A percentile compares a stretch with the other conserved stretches of the same genome.
Conservation (phyloP, 2,888 invertebrate species). For the Hypomecis atomaria region DNA sequence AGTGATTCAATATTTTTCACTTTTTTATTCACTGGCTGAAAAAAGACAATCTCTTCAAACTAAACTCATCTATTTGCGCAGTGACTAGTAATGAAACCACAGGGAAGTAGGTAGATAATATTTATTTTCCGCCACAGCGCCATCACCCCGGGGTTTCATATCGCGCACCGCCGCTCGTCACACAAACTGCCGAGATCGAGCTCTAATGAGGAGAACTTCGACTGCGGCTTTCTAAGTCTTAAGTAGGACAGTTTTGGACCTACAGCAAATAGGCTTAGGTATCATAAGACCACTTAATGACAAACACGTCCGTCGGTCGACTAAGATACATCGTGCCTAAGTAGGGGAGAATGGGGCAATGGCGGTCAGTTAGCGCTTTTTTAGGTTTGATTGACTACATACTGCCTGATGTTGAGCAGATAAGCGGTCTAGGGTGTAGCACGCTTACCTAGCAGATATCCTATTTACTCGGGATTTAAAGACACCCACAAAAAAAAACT, state of each 20-base stretch:
- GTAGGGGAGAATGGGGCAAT: too few species aligned
- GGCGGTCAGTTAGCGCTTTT: too few species aligned
- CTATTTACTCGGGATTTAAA: too few species aligned
- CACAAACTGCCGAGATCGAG: conserved; percentile 44
- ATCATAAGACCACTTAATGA: too few species aligned
- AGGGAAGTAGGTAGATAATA: neutral
- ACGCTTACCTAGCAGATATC: too few species aligned
- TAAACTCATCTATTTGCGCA: conserved; percentile 3
- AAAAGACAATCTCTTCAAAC: neutral
- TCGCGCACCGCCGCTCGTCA: conserved; percentile 55
- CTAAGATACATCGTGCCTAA: too few species aligned
- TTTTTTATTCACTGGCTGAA: neutral
- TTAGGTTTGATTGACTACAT: too few species aligned
- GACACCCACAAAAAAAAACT: too few species aligned
- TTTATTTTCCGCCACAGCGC: conserved; percentile 22
- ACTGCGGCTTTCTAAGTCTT: conserved; percentile 17
- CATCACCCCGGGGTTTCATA: conserved; percentile 47
- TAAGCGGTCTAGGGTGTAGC: too few species aligned
- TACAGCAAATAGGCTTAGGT: neutral
- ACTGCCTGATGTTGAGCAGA: too few species aligned
- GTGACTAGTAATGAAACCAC: conserved; percentile 14
- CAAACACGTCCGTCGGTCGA: too few species aligned
- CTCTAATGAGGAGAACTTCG: conserved; percentile 19
- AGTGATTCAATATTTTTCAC: too few species aligned
- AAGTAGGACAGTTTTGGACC: neutral